These are phyloP conservation scores for Drosophila mercatorum DNA, from an alignment of 2,888 invertebrate genomes.

Conservation along the genomic window DNA sequence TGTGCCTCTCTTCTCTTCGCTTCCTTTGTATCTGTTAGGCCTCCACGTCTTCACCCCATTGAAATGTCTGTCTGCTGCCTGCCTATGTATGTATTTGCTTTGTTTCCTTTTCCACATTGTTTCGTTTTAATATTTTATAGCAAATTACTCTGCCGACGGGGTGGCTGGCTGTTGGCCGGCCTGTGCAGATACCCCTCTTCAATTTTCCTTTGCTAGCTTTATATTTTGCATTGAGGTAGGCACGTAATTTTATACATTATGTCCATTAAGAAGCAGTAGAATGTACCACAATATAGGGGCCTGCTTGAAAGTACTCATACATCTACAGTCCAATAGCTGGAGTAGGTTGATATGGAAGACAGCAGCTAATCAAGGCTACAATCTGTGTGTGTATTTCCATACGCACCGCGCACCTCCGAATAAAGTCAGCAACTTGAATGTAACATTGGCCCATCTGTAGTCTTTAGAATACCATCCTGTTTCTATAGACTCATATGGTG, in stretches of 20 bases:
- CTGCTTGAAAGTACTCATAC: conserved; percentile 35
- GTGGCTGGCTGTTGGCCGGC: conserved; percentile 3
- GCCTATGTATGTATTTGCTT: conserved; percentile 51
- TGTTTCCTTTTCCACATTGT: conserved; percentile 73
- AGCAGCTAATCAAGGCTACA: conserved; percentile 6
- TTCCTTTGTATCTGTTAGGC: background rate
- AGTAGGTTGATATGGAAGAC: background rate
- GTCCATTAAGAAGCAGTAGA: conserved; percentile 68
- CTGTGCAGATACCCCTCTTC: background rate
- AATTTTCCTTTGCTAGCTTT: conserved; percentile 5
- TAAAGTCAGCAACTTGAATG: conserved; percentile 5
- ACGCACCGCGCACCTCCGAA: conserved; percentile 12
- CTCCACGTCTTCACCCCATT: conserved; percentile 11
- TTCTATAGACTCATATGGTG: conserved; percentile 28
- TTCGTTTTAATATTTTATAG: conserved; percentile 74
- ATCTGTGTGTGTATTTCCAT: background rate
- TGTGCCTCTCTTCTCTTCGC: background rate
- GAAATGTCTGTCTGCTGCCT: conserved; percentile 30
- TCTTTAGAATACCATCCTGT: too few relatives aligned
- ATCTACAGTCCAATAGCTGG: conserved; percentile 5
- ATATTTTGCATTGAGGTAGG: conserved; percentile 56
- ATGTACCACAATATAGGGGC: conserved; percentile 33
- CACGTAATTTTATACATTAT: conserved; percentile 72
- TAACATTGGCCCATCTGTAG: too few relatives aligned
- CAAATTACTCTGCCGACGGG: conserved; percentile 54